phyloP scores from a whole-genome alignment of 2,113 vertebrate species.

The Oxyruncus cristatus region DNA sequence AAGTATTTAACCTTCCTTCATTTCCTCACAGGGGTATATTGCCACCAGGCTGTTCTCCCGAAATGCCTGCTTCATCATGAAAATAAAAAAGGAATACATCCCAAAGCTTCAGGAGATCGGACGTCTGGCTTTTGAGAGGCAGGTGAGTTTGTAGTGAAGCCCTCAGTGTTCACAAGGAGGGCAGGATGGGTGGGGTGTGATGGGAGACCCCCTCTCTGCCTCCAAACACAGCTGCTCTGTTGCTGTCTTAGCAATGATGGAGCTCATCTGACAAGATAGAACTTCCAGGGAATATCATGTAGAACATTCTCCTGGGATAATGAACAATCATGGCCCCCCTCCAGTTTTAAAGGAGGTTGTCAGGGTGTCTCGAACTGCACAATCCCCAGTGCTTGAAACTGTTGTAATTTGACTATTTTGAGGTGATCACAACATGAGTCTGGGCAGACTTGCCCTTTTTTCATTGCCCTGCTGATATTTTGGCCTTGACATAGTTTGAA shows the following conservation, averaged over 20 bases:
- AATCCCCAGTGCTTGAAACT: not conserved
- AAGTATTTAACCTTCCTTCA: not conserved
- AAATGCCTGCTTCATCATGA: constrained; percentile 73
- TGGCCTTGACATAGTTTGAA: not conserved
- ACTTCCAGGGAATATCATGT: not conserved
- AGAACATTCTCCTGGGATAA: not conserved
- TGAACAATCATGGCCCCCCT: not conserved
- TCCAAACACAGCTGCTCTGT: not conserved
- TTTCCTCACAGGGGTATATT: constrained; percentile 64
- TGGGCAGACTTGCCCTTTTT: not conserved
- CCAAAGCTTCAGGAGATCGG: constrained; percentile 52
- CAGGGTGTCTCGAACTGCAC: not conserved
- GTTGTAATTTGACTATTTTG: not conserved
- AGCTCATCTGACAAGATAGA: not conserved
- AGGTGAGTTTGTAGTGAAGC: constrained; percentile 44
- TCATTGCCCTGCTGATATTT: not conserved
- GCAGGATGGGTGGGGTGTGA: accelerated
- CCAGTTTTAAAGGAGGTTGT: not conserved
- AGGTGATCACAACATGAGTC: not conserved
- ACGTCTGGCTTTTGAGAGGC: constrained; percentile 55
- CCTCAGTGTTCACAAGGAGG: accelerated
- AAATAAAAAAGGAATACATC: constrained; percentile 46
- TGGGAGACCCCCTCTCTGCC: not conserved
- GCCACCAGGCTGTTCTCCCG: constrained; percentile 60
- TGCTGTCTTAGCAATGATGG: not conserved